phyloP scores from a whole-genome alignment of 1,140 invertebrate species.

The Monochamus saltuarius region DNA sequence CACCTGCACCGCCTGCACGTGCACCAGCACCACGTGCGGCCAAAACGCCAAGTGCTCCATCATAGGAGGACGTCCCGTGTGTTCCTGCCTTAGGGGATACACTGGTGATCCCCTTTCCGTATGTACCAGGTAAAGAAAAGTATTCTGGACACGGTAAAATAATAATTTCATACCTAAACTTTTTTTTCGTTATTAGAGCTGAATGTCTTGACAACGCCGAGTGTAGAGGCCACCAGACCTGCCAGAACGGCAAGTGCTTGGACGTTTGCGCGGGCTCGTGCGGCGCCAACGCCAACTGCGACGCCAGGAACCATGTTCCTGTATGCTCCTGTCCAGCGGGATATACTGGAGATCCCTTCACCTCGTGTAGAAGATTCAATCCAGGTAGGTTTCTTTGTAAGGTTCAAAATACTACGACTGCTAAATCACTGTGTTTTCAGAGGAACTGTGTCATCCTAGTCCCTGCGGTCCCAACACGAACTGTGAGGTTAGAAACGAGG shows the following conservation, averaged over 20 bases:
- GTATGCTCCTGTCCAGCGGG: slow-evolving; percentile 67
- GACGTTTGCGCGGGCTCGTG: slow-evolving; percentile 63
- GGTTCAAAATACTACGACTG: no score
- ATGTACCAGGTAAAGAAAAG: slow-evolving; percentile 54
- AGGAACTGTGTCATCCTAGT: slow-evolving; percentile 73
- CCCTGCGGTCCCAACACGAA: slow-evolving; percentile 79
- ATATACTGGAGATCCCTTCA: slow-evolving; percentile 64
- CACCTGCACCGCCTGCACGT: slow-evolving; percentile 22
- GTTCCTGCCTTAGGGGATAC: slow-evolving; percentile 69
- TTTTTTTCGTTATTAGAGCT: slow-evolving; percentile 45
- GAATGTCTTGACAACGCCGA: slow-evolving; percentile 63
- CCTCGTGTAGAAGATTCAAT: slow-evolving; percentile 56
- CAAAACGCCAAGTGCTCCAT: slow-evolving; percentile 64
- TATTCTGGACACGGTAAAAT: background rate
- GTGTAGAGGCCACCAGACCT: slow-evolving; percentile 54
- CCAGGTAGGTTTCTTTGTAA: slow-evolving; percentile 47
- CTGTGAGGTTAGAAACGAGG: slow-evolving; percentile 72
- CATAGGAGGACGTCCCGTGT: slow-evolving; percentile 63
- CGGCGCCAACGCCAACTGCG: slow-evolving; percentile 65
- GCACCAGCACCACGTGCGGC: slow-evolving; percentile 55
- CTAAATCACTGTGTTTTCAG: slow-evolving; percentile 23
- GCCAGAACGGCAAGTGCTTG: slow-evolving; percentile 60
- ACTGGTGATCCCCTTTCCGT: slow-evolving; percentile 69
- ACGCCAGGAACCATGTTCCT: slow-evolving; percentile 61
- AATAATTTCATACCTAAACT: no score